Evolutionary conservation across 37 sponge, comb jelly and placozoan species (phyloP).

Genomic region (Beroe forskalii): DNA sequence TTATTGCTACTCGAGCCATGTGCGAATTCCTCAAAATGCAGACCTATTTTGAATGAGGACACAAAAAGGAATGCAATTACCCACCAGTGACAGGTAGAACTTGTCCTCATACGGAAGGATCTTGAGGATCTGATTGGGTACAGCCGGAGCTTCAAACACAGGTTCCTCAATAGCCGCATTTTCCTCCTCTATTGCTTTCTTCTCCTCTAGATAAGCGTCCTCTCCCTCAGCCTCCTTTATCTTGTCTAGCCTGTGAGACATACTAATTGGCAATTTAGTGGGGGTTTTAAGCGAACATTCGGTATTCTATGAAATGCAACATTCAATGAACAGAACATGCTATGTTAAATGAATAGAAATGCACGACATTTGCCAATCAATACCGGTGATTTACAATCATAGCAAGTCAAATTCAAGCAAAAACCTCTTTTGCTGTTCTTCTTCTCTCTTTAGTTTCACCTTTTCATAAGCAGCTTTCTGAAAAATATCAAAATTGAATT

Average conservation of each 20-base stretch:
- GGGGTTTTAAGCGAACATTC: no score
- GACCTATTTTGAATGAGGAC: no score
- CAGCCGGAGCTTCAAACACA: slow-evolving; percentile 32
- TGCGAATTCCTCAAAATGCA: no score
- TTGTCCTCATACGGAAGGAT: slow-evolving; percentile 21
- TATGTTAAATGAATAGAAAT: no score
- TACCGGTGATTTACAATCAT: no score
- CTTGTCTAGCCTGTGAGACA: slow-evolving; percentile 21
- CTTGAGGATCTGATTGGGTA: slow-evolving; percentile 16
- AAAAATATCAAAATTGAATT: no score
- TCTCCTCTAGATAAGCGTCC: slow-evolving; percentile 72
- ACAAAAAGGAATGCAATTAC: background rate
- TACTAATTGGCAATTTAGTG: no score
- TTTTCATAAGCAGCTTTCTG: slow-evolving; percentile 68
- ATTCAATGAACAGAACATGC: no score
- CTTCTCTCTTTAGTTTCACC: slow-evolving; percentile 38
- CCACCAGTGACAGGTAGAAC: slow-evolving; percentile 39
- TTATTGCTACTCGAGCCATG: no score
- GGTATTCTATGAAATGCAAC: no score
- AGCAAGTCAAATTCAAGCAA: no score
- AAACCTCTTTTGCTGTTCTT: slow-evolving; percentile 46
- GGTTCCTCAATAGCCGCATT: slow-evolving; percentile 34
- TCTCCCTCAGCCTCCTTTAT: slow-evolving; percentile 72
- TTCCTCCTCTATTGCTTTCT: slow-evolving; percentile 61
- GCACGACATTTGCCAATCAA: no score